Evolutionary conservation across 2,888 invertebrate species (phyloP).

Genomic region (Cinara cedri): DNA sequence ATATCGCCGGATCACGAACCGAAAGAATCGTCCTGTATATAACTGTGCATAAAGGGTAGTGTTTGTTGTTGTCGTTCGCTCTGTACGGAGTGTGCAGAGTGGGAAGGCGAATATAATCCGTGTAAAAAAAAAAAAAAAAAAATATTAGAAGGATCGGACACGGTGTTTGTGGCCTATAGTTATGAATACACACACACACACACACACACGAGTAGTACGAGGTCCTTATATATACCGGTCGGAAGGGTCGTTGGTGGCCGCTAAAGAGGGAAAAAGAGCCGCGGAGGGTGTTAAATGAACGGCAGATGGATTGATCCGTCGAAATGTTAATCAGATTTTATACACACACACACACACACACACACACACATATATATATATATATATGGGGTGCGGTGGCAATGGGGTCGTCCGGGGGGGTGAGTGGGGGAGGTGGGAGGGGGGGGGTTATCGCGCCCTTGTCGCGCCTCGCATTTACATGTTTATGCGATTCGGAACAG

Average conservation of each 20-base stretch:
- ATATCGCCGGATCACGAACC: too few relatives aligned
- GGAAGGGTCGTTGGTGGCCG: constrained; percentile 8
- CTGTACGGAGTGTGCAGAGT: too few relatives aligned
- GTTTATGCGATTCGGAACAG: constrained; percentile 52
- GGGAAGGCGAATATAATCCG: constrained; percentile 34
- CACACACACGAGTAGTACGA: too few relatives aligned
- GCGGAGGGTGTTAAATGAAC: constrained; percentile 54
- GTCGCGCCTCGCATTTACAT: constrained; percentile 55
- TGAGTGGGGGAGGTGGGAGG: neutral
- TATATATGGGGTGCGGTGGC: too few relatives aligned
- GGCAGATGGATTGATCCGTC: constrained; percentile 57
- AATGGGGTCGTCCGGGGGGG: neutral
- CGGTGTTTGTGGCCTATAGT: constrained; percentile 52
- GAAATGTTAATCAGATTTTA: constrained; percentile 56
- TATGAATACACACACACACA: too few relatives aligned
- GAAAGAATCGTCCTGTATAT: too few relatives aligned
- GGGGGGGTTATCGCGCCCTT: constrained; percentile 37
- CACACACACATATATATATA: too few relatives aligned
- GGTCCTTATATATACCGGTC: neutral
- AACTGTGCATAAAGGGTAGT: too few relatives aligned
- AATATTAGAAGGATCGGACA: constrained; percentile 50
- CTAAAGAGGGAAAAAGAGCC: constrained; percentile 24
- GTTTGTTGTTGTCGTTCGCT: neutral
- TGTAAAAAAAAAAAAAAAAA: constrained; percentile 8
- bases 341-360: too few relatives aligned